phyloP scores from a whole-genome alignment of 2,888 invertebrate species.

The Yponomeuta cagnagella region DNA sequence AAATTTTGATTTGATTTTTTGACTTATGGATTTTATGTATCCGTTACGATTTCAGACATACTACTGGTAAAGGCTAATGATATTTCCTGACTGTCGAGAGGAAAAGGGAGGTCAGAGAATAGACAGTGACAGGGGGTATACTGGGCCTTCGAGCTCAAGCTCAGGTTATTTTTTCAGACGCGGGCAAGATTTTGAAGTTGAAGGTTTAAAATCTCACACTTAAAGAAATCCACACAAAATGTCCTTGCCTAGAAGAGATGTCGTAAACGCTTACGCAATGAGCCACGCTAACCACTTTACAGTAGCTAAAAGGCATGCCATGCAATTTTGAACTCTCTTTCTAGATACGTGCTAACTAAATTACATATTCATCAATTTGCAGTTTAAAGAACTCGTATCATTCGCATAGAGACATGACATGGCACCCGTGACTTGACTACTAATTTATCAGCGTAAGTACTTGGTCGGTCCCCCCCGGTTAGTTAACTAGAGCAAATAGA shows the following conservation, averaged over 20 bases:
- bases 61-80: too few relatives aligned
- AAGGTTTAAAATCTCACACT: neutral
- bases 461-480: neutral
- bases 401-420: neutral
- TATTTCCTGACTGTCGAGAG: too few relatives aligned
- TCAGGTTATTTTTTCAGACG: too few relatives aligned
- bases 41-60: too few relatives aligned
- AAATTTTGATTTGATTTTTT: too few relatives aligned
- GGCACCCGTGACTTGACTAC: neutral
- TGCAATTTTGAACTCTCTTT: neutral
- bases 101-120: too few relatives aligned
- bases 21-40: too few relatives aligned
- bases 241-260: neutral
- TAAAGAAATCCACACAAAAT: neutral
- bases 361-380: neutral
- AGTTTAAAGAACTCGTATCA: neutral
- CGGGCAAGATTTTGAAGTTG: neutral
- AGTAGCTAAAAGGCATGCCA: neutral
- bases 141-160: too few relatives aligned
- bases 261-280: neutral
- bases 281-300: neutral
- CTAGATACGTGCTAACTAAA: neutral
- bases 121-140: too few relatives aligned
- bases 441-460: neutral
- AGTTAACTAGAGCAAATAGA: neutral